Conservation (phyloP, 2,888 invertebrate genomes). For the Panopea generosa region DNA sequence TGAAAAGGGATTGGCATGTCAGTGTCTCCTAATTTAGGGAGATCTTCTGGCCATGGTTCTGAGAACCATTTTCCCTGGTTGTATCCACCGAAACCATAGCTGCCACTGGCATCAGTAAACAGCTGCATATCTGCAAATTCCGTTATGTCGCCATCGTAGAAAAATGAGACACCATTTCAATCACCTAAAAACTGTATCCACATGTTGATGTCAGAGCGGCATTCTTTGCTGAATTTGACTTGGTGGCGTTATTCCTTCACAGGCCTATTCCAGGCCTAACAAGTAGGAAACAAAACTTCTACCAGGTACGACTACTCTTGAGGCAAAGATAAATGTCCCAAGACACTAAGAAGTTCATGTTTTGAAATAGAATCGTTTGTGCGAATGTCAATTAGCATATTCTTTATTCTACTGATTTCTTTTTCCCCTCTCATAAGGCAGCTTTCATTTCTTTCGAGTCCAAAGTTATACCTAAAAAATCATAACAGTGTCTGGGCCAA, state of each 20-base stretch:
- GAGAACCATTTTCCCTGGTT: slow-evolving; percentile 44
- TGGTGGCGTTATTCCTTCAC: too few species aligned
- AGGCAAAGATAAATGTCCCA: slow-evolving; percentile 35
- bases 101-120: slow-evolving; percentile 31
- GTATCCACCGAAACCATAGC: slow-evolving; percentile 22
- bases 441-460: slow-evolving; percentile 52
- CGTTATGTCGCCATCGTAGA: slow-evolving; percentile 32
- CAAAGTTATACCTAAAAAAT: slow-evolving; percentile 55
- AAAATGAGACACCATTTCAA: slow-evolving; percentile 56
- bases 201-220: slow-evolving; percentile 40
- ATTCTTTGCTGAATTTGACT: slow-evolving; percentile 23
- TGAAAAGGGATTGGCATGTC: background rate
- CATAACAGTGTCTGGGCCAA: slow-evolving; percentile 10
- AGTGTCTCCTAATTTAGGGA: slow-evolving; percentile 4
- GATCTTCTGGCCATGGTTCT: slow-evolving; percentile 27
- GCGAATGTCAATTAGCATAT: background rate
- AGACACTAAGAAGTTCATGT: slow-evolving; percentile 23
- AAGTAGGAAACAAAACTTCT: slow-evolving; percentile 41
- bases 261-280: slow-evolving; percentile 20
- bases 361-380: slow-evolving; percentile 18
- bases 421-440: slow-evolving; percentile 38
- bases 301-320: slow-evolving; percentile 28
- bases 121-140: slow-evolving; percentile 33
- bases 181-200: slow-evolving; percentile 27
- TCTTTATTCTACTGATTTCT: too few species aligned